These are phyloP conservation scores for Atethmia centrago DNA, from an alignment of 2,888 invertebrate species.

Conservation along the genomic window DNA sequence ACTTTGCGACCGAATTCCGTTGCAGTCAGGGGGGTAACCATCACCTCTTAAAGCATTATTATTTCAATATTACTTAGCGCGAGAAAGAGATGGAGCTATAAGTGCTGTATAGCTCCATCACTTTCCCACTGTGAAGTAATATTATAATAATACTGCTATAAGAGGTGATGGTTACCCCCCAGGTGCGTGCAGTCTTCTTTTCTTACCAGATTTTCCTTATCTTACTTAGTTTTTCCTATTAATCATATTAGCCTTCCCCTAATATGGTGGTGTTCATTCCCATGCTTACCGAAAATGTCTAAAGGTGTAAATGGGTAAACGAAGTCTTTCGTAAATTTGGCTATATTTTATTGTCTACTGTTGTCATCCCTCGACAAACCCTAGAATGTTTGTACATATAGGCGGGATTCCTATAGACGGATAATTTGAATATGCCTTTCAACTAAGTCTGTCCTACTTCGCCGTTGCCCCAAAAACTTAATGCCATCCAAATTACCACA, in stretches of 20 bases:
- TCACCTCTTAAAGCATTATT: no score
- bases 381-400: not conserved
- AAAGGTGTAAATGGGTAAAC: not conserved
- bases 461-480: conserved; percentile 41
- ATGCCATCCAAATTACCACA: conserved; percentile 51
- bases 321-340: no score
- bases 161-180: no score
- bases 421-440: conserved; percentile 38
- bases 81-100: no score
- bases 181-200: no score
- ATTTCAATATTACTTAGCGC: no score
- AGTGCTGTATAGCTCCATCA: no score
- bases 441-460: conserved; percentile 39
- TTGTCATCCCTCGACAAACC: not conserved
- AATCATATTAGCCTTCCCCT: not conserved
- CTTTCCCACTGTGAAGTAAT: no score
- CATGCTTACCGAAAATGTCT: not conserved
- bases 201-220: not conserved
- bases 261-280: not conserved
- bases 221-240: not conserved
- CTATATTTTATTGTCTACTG: no score
- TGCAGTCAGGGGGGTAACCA: no score
- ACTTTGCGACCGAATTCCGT: no score
- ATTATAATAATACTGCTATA: no score
- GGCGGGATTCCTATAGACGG: not conserved